Evolutionary conservation across 2,113 vertebrate species (phyloP).

Genomic region (Dolichotis patagonum): DNA sequence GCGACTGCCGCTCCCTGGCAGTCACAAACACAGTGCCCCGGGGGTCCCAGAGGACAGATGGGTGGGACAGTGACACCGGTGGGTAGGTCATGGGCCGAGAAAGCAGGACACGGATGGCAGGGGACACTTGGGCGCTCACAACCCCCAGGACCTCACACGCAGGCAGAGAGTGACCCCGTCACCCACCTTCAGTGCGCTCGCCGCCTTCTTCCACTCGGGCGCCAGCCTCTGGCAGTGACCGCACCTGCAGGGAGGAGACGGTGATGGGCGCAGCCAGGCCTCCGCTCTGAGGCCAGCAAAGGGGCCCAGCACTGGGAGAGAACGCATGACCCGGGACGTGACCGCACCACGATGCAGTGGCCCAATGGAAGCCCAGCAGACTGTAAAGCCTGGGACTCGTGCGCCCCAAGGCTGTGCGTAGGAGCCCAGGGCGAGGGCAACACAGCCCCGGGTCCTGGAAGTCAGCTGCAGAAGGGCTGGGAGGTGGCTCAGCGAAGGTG

Average conservation of each 20-base stretch:
- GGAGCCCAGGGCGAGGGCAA: too few species aligned
- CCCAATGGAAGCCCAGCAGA: background rate
- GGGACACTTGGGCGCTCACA: background rate
- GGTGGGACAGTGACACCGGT: background rate
- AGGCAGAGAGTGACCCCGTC: background rate
- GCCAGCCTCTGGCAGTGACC: conserved; percentile 94
- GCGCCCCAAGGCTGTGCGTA: too few species aligned
- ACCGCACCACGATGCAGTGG: background rate
- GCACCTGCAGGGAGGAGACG: conserved; percentile 89
- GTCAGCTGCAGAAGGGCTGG: background rate
- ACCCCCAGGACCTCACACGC: background rate
- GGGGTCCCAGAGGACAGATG: background rate
- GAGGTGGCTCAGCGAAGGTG: background rate
- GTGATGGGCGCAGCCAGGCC: background rate
- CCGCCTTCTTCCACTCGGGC: conserved; percentile 97
- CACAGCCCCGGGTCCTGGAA: background rate
- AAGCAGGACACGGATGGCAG: background rate
- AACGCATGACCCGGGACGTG: rapidly evolving
- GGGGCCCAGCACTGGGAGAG: background rate
- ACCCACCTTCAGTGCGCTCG: conserved; percentile 96
- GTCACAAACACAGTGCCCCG: background rate
- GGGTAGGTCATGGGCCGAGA: background rate
- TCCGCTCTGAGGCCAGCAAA: background rate
- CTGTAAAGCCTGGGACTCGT: rapidly evolving
- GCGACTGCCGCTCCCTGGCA: background rate